phyloP scores from a whole-genome alignment of 2,888 invertebrate genomes.

The Drosophila cracens region DNA sequence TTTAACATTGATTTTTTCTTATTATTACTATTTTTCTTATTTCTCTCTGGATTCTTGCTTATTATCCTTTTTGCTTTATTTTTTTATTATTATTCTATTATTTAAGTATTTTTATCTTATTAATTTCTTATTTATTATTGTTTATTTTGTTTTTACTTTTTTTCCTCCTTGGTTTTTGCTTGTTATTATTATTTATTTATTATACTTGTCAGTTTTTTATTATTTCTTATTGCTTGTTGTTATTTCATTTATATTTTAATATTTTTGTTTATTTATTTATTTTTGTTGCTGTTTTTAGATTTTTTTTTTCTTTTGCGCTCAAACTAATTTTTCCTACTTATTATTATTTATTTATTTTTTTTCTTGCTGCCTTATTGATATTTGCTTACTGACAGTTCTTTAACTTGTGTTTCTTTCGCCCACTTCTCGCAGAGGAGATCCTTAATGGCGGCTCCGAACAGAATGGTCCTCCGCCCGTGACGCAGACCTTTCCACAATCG shows the following conservation, averaged over 20 bases:
- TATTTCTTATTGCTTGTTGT: background rate
- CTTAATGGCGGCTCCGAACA: constrained; percentile 45
- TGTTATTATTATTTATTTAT: background rate
- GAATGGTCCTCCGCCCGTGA: constrained; percentile 13
- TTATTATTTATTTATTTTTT: background rate
- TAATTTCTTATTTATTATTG: background rate
- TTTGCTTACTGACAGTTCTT: constrained; percentile 32
- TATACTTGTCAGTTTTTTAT: background rate
- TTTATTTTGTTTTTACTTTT: background rate
- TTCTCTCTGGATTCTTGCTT: background rate
- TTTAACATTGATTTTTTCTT: background rate
- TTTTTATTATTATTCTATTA: too few relatives aligned
- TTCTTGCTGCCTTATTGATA: constrained; percentile 39
- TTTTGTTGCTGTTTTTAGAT: background rate
- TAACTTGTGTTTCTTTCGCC: constrained; percentile 4
- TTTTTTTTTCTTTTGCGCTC: background rate
- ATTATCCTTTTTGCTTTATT: background rate
- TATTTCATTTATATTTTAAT: background rate
- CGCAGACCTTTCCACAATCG: constrained; percentile 60
- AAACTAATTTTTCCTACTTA: background rate
- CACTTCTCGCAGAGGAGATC: constrained; percentile 48
- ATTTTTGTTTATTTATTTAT: background rate
- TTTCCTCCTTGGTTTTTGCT: background rate
- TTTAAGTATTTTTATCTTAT: too few relatives aligned
- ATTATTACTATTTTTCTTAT: background rate